Base-by-base conservation (phyloP, 2,113 vertebrate species). In the Ceyx cyanopectus region DNA sequence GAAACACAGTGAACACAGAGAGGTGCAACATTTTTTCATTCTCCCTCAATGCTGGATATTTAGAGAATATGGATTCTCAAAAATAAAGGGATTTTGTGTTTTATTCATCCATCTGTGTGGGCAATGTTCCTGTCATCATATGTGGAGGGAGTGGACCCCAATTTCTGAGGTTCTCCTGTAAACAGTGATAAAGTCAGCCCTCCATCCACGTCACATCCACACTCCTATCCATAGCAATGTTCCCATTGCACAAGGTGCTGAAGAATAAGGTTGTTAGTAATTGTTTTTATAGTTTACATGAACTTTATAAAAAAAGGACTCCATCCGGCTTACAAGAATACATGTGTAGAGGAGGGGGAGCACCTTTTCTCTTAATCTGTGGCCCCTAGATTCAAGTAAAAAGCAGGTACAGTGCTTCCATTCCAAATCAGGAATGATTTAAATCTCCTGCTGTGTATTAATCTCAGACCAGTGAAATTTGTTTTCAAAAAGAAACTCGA, bases 271-370 rank as follows among this genome's bases (percentile, higher is more conserved):
- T 12, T 54, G 10, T 14, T 51, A 50, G 5, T 69, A 58, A 30
- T 14, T 21, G 30, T 41, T 92, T 86, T 18, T 53, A 23, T 53
- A 48, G 23, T 22, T 92, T 15, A 50, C 0, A 2, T 6, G 4
- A 68, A n/a, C 26, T 48, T 89, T 80, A 37, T 53, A 61, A 80
- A 80, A 23, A 61, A 3, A 53, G 2, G 9, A 24, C 1, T 20
- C 40, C 61, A 24, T 21, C 9, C 26, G 89, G 3, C 12, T 43
- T 14, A 34, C n/a, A 68, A 51, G 2, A 80, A 72, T 56, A 41
- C 0, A 0, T 7, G 5, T n/a, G 21, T 5, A 57, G 3, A 37
- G 19, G 7, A 23, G 8, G 5, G 4, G 2, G 5, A 32, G 4
- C 5, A 14, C 16, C 1, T 46, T 46, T 82, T 63, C n/a, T 34